These are phyloP conservation scores for Cacoxenus indagator DNA, from an alignment of 2,888 invertebrate species.

Conservation along the genomic window DNA sequence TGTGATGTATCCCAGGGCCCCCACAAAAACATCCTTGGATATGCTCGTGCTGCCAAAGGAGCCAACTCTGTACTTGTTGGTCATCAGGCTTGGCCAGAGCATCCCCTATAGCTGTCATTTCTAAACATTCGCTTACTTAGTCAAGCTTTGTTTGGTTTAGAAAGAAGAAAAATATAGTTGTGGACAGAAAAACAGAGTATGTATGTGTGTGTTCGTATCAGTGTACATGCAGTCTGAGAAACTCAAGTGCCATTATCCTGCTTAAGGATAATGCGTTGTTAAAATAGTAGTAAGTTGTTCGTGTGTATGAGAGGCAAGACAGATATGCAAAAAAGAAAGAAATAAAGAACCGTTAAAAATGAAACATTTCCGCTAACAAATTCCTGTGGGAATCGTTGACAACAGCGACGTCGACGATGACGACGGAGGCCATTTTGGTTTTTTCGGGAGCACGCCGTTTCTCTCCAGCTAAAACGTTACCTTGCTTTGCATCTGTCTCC, in stretches of 20 bases:
- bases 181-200: too few relatives aligned
- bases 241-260: constrained; percentile 60
- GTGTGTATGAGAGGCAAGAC: constrained; percentile 7
- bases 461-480: neutral
- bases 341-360: constrained; percentile 37
- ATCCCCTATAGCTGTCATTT: neutral
- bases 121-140: neutral
- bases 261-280: constrained; percentile 62
- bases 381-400: constrained; percentile 59
- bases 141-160: constrained; percentile 2
- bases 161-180: too few relatives aligned
- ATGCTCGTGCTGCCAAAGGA: too few relatives aligned
- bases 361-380: constrained; percentile 22
- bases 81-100: neutral
- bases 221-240: constrained; percentile 24
- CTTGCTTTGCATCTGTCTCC: too few relatives aligned
- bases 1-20: neutral
- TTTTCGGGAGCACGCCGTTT: neutral
- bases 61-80: constrained; percentile 31
- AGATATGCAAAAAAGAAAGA: constrained; percentile 31
- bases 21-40: constrained; percentile 11
- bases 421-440: constrained; percentile 11
- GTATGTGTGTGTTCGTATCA: constrained; percentile 45
- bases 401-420: constrained; percentile 33
- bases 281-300: constrained; percentile 62